These are phyloP conservation scores for Asteroscopus sphinx DNA, from an alignment of 2,888 invertebrate genomes.

Conservation along the genomic window DNA sequence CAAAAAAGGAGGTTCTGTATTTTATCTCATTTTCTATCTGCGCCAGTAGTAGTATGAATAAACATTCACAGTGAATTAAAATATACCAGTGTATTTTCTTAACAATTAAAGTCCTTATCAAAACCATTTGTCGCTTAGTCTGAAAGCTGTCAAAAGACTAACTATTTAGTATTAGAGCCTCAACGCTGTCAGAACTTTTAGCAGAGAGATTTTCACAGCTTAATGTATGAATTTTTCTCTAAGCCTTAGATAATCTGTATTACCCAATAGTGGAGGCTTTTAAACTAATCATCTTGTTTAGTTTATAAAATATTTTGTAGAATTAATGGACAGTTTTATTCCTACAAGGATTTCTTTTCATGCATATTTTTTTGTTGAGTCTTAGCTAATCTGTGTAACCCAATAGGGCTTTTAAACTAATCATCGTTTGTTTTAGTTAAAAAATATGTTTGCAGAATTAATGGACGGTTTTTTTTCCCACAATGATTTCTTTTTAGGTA, in stretches of 20 bases:
- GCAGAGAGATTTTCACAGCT: not conserved
- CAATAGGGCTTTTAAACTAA: not conserved
- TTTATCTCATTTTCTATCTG: no score
- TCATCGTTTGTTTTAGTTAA: no score
- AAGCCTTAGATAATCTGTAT: not conserved
- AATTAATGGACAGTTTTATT: no score
- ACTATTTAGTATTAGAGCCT: conserved; percentile 16
- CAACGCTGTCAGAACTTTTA: conserved; percentile 15
- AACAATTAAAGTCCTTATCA: not conserved
- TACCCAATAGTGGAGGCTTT: not conserved
- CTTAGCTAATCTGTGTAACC: not conserved
- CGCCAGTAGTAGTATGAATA: no score
- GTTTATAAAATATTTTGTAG: no score
- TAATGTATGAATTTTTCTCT: not conserved
- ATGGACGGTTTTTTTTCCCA: no score
- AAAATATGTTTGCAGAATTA: no score
- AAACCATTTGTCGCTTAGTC: conserved; percentile 13
- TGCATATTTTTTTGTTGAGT: no score
- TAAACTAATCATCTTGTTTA: not conserved
- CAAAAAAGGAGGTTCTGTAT: no score
- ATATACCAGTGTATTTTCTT: not conserved
- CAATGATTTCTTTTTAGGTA: no score
- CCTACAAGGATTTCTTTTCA: no score
- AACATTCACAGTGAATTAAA: no score
- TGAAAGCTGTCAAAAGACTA: conserved; percentile 17